Conservation (phyloP, 1,140 invertebrate species). For the Drosophila triauraria region DNA sequence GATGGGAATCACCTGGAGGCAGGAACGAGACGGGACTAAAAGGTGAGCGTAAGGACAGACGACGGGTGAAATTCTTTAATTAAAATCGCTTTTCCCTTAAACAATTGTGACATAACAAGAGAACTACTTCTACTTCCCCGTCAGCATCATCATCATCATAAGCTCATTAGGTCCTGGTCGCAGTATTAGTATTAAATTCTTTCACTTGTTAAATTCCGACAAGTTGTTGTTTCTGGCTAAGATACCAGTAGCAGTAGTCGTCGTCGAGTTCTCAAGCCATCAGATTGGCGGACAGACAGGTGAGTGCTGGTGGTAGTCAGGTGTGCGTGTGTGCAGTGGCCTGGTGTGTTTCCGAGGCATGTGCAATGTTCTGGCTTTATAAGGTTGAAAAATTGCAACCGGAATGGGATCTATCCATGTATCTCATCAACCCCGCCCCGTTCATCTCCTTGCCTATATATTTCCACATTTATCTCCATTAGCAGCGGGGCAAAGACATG, state of each 20-base stretch:
- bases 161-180: slow-evolving; percentile 64
- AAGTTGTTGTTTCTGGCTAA: slow-evolving; percentile 19
- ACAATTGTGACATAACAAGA: slow-evolving; percentile 62
- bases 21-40: neutral
- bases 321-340: slow-evolving; percentile 14
- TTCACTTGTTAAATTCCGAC: slow-evolving; percentile 62
- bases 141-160: slow-evolving; percentile 15
- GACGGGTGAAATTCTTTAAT: slow-evolving; percentile 69
- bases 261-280: slow-evolving; percentile 43
- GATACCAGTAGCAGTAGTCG: slow-evolving; percentile 9
- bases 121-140: slow-evolving; percentile 19
- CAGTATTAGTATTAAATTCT: slow-evolving; percentile 68
- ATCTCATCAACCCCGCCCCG: slow-evolving; percentile 19
- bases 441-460: slow-evolving; percentile 6
- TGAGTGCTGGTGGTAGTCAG: slow-evolving; percentile 16
- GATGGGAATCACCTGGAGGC: neutral
- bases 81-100: slow-evolving; percentile 66
- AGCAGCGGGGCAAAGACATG: slow-evolving; percentile 31
- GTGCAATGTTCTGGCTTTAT: slow-evolving; percentile 61
- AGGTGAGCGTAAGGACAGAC: slow-evolving; percentile 10
- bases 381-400: slow-evolving; percentile 76
- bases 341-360: slow-evolving; percentile 42
- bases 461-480: slow-evolving; percentile 46
- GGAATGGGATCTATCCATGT: slow-evolving; percentile 61
- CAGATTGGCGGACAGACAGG: slow-evolving; percentile 32